phyloP scores from a whole-genome alignment of 1,140 invertebrate species.

The Brachionus rotundiformis region DNA sequence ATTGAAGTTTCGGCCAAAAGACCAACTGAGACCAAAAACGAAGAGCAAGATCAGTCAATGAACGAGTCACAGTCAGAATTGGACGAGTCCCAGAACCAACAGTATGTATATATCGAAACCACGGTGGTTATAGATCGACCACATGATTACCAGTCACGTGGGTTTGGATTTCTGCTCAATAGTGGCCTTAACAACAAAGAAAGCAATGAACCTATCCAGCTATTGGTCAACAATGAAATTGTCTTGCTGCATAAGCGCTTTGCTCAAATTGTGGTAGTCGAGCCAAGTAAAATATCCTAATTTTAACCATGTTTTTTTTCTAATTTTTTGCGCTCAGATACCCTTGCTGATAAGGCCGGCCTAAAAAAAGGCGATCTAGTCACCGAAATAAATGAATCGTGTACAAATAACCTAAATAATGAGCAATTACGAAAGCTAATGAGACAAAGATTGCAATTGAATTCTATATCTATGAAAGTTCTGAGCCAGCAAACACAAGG shows the following conservation, averaged over 20 bases:
- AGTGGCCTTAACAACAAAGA: not conserved
- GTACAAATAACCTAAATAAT: conserved; percentile 42
- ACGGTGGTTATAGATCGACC: conserved; percentile 11
- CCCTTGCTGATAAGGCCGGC: conserved; percentile 37
- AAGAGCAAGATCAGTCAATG: not conserved
- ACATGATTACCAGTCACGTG: not conserved
- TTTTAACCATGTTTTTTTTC: not conserved
- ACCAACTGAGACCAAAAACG: not conserved
- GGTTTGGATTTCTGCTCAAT: conserved; percentile 30
- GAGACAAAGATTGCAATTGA: conserved; percentile 44
- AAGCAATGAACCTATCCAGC: not conserved
- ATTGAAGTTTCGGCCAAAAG: not conserved
- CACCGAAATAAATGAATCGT: conserved; percentile 41
- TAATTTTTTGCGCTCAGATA: conserved; percentile 4
- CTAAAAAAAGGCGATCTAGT: conserved; percentile 47
- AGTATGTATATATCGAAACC: conserved; percentile 34
- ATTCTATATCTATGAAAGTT: conserved; percentile 47
- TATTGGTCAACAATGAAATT: conserved; percentile 4
- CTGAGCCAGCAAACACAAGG: conserved; percentile 35
- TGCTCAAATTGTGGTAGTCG: conserved; percentile 49
- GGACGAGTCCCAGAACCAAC: conserved; percentile 16
- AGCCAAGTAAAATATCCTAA: conserved; percentile 2
- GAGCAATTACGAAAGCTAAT: conserved; percentile 47
- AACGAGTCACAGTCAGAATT: conserved; percentile 2
- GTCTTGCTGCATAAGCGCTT: not conserved